Conservation (phyloP, 2,797 vertebrate genomes). For the Brotula barbata region DNA sequence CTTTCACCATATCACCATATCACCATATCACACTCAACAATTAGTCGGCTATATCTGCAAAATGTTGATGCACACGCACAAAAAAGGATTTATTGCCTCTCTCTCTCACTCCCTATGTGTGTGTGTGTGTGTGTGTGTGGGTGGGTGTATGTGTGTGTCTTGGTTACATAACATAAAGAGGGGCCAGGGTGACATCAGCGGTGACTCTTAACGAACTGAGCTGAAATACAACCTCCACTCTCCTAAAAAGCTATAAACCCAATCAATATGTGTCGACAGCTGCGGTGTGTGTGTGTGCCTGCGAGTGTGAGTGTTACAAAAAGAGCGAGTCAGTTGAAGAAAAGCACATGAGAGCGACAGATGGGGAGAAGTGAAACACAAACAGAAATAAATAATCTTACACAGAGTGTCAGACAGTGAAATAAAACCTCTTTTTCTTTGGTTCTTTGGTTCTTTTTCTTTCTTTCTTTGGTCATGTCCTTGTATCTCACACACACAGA, state of each 20-base stretch:
- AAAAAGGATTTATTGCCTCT: slow-evolving; percentile 22
- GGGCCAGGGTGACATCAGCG: slow-evolving; percentile 59
- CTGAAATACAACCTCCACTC: slow-evolving; percentile 56
- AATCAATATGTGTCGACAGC: slow-evolving; percentile 48
- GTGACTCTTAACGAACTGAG: slow-evolving; percentile 52
- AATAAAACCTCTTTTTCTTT: background rate
- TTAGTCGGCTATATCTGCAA: too few relatives aligned
- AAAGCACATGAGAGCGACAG: slow-evolving; percentile 13
- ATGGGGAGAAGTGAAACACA: slow-evolving; percentile 10
- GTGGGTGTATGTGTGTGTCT: slow-evolving; percentile 16
- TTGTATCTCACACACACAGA: too few relatives aligned
- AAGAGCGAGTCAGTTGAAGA: slow-evolving; percentile 4
- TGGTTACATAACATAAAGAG: slow-evolving; percentile 52
- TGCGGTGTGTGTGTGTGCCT: slow-evolving; percentile 18
- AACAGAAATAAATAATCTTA: slow-evolving; percentile 8
- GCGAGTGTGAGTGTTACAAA: background rate
- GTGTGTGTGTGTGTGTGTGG: slow-evolving; percentile 9
- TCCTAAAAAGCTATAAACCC: slow-evolving; percentile 52
- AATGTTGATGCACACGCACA: slow-evolving; percentile 5
- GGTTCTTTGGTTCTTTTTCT: too few relatives aligned
- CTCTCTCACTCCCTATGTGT: background rate
- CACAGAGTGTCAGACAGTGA: slow-evolving; percentile 13
- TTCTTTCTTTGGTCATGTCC: too few relatives aligned
- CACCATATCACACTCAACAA: too few relatives aligned
- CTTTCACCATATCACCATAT: too few relatives aligned